Base-by-base conservation (phyloP, 2,888 invertebrate genomes). In the Mongoloraphidia duomilia region DNA sequence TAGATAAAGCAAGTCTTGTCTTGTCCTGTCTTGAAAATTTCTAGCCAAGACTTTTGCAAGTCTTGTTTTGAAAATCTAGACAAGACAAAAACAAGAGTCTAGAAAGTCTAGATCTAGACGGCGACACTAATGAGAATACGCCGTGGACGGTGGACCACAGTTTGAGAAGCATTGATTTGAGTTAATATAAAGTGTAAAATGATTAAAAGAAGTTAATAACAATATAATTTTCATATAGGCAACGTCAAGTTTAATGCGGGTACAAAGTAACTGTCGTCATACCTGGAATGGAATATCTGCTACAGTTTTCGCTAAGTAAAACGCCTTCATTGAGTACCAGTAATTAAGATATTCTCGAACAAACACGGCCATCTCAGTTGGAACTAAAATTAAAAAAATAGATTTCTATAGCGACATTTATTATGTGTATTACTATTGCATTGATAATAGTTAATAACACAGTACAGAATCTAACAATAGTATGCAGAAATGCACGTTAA, bases 231-330 rank as follows among this genome's bases (percentile, higher is more conserved):
- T 41, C 5, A 9, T 17, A 8, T 11, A 36, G 26, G 6, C 38
- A 40, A 4, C 8, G 13, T 17, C 9, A 14, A 38, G 33, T 41
- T 13, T 37, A n/a, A 42, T 14, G 6, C 43, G 4, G 2, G 4
- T 26, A 6, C 5, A 26, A 26, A 26, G 6, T 26, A 26, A 6
- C 26, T 26, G 26, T 26, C 26, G 26, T 59, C 63, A 71, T 72
- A 93, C 92, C 79, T 94, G 94, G 71, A 95, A 94, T 52, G 95
- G 95, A 69, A 95, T 74, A 67, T 95, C 95, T 12, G 93, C 92
- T 65, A 94, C 75, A n/a, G 94, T 94, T 70, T 93, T 92, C 46
- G 95, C 94, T 61, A 95, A 80, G 69, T 94, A 95, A 70, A 93
- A 95, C n/a, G 94, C 85, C 68, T 93, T 93, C 53, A 94, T 70